Evolutionary conservation across 2,888 invertebrate species (phyloP).

Genomic region (Aleiodes leptofemur): DNA sequence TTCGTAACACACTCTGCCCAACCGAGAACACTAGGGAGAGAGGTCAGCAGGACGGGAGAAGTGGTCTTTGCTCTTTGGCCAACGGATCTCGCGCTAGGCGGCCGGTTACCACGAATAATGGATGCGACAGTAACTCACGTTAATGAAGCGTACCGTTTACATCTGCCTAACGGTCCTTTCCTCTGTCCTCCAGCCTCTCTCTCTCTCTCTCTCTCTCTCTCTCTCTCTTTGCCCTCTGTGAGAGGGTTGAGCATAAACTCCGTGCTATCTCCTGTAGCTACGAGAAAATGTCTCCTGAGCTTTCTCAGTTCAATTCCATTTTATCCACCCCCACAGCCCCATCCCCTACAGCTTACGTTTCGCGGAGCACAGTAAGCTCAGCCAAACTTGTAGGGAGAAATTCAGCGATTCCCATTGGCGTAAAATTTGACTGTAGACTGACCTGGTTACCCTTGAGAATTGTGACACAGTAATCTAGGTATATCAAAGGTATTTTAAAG

Average conservation of each 20-base stretch:
- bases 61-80: background rate
- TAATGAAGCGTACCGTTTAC: slow-evolving; percentile 70
- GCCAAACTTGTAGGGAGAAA: slow-evolving; percentile 16
- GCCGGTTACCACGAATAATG: slow-evolving; percentile 67
- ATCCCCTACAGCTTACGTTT: slow-evolving; percentile 51
- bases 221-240: background rate
- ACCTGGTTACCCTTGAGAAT: slow-evolving; percentile 37
- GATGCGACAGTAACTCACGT: slow-evolving; percentile 69
- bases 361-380: slow-evolving; percentile 38
- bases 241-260: slow-evolving; percentile 14
- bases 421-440: slow-evolving; percentile 48
- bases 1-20: slow-evolving; percentile 48
- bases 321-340: slow-evolving; percentile 28
- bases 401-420: slow-evolving; percentile 44
- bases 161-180: slow-evolving; percentile 61
- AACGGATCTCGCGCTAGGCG: slow-evolving; percentile 54
- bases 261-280: slow-evolving; percentile 20
- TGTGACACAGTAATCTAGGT: slow-evolving; percentile 9
- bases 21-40: slow-evolving; percentile 27
- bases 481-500: slow-evolving; percentile 10
- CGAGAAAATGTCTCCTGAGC: slow-evolving; percentile 54
- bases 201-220: slow-evolving; percentile 26
- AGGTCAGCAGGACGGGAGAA: slow-evolving; percentile 1
- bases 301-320: slow-evolving; percentile 58
- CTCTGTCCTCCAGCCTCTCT: slow-evolving; percentile 43